These are phyloP conservation scores for Stichodactyla mertensii DNA, from an alignment of 64 coral and sea anemone species.

Conservation along the genomic window DNA sequence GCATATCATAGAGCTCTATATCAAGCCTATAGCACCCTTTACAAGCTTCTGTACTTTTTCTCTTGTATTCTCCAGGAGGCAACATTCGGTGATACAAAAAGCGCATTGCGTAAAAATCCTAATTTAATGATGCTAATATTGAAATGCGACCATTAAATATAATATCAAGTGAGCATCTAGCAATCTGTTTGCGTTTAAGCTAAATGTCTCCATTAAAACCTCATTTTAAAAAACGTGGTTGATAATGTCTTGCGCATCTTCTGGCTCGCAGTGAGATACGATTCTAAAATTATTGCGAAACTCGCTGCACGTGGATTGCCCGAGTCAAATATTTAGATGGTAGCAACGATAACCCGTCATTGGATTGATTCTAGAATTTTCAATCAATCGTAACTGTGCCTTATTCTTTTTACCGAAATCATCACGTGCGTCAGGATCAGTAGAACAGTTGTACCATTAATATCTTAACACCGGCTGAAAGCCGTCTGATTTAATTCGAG, in stretches of 20 bases:
- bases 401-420: neutral
- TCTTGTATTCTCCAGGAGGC: too few species aligned
- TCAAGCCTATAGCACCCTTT: too few species aligned
- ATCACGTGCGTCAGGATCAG: neutral
- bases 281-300: neutral
- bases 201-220: conserved; percentile 3
- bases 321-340: neutral
- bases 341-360: neutral
- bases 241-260: neutral
- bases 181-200: neutral
- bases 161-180: neutral
- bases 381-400: neutral
- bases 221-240: neutral
- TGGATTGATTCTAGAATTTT: neutral
- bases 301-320: neutral
- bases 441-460: neutral
- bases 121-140: too few species aligned
- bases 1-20: too few species aligned
- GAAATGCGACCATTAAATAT: too few species aligned
- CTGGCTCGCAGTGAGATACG: neutral
- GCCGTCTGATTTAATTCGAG: too few species aligned
- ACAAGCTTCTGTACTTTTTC: too few species aligned
- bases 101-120: too few species aligned
- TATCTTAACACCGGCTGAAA: too few species aligned
- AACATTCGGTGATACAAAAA: too few species aligned